Evolutionary conservation across 1,140 invertebrate genomes (phyloP), one percentile per base, ranked within the genome.

Genomic region (Drosophila athabasca): DNA sequence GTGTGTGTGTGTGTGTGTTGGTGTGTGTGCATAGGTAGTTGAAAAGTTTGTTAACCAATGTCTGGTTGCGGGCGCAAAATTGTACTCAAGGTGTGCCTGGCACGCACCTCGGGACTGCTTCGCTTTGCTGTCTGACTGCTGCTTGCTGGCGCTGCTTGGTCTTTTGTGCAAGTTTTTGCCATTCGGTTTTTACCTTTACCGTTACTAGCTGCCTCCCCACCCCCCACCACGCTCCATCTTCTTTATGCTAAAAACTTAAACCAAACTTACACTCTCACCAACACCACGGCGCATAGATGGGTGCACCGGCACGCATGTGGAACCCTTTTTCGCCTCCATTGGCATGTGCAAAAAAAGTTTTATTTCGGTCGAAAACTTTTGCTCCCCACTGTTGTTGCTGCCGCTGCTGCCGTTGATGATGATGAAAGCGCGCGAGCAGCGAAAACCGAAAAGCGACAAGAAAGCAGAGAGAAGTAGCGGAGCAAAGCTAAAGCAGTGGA

Each of bases 41-140:
- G 66, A 79, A 88, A 87, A 87, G 74, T 87, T 87, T 87, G 65
- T 87, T 87, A 87, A 88, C 82, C 82, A 87, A 87, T 87, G 82
- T 87, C 82, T 87, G 80, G 78, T 85, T 81, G 82, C 79, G 81
- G 62, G 54, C 73, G 76, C 82, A 69, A 69, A 70, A 69, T 70
- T 70, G 49, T 49, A n/a, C 78, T 76, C 60, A 79, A 87, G 82
- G 82, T 85, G 82, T 82, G 78, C 82, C 69, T 87, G 82, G 82
- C 82, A 87, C 83, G 78, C 83, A 88, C 60, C 64, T 24, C 39
- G 41, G 24, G n/a, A 19, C 45, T 17, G 15, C n/a, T 53, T 59
- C 35, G 48, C 80, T 88, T 59, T 43, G 48, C 80, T 88, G 83
- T 87, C 82, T 88, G 82, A 82, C 80, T 79, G 83, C 83, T 88